Evolutionary conservation across 2,113 vertebrate genomes (phyloP).

Genomic region (Craseonycteris thonglongyai): DNA sequence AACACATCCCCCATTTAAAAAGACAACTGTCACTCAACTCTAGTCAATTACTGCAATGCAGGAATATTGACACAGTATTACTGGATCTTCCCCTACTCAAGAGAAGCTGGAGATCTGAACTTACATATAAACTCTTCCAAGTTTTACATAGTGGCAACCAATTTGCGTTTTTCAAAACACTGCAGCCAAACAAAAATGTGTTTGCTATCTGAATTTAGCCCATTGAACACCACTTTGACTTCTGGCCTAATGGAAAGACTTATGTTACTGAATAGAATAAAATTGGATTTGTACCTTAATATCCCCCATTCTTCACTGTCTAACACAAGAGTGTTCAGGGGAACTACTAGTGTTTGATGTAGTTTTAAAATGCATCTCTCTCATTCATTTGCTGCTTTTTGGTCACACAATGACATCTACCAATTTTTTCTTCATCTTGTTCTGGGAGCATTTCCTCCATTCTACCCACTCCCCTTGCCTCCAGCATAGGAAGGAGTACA

Average conservation of each 20-base stretch:
- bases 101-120: constrained; percentile 21
- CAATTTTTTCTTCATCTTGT: background rate
- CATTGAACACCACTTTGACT: background rate
- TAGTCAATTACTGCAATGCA: background rate
- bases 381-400: background rate
- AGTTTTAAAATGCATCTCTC: background rate
- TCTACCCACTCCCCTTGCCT: background rate
- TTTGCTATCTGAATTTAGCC: constrained; percentile 14
- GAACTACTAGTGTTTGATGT: background rate
- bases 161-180: background rate
- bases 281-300: background rate
- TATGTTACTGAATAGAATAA: background rate
- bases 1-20: background rate
- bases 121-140: background rate
- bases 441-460: background rate
- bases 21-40: background rate
- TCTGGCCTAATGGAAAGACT: background rate
- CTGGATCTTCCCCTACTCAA: constrained; percentile 13
- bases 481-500: background rate
- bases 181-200: constrained; percentile 21
- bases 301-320: background rate
- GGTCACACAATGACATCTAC: background rate
- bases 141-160: constrained; percentile 4
- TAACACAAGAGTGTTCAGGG: background rate
- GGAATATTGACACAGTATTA: background rate